These are phyloP conservation scores for Anthophora plumipes DNA, from an alignment of 2,888 invertebrate species.

Conservation along the genomic window DNA sequence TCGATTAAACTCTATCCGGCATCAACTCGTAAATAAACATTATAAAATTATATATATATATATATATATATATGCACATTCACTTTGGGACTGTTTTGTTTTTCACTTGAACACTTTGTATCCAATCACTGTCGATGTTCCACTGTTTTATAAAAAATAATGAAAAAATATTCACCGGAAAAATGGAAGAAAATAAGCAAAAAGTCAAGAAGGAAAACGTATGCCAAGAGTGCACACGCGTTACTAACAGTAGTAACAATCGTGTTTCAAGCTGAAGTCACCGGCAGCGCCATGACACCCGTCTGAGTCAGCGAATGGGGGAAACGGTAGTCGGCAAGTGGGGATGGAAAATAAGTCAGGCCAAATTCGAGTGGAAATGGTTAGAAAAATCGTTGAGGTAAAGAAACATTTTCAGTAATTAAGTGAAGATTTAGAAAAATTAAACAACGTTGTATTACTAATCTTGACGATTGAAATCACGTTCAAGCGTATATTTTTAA, in stretches of 20 bases:
- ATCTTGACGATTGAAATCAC: too few relatives aligned
- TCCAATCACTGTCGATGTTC: conserved; percentile 27
- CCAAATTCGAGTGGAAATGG: conserved; percentile 18
- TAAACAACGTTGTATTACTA: background rate
- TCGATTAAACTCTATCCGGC: conserved; percentile 4
- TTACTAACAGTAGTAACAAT: conserved; percentile 43
- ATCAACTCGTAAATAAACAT: background rate
- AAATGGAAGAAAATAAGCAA: background rate
- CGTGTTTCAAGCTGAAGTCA: conserved; percentile 43
- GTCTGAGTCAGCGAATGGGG: conserved; percentile 39
- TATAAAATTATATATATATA: background rate
- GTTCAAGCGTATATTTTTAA: background rate
- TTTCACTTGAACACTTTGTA: background rate
- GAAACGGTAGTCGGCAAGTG: conserved; percentile 19
- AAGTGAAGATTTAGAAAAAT: background rate
- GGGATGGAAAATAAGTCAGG: conserved; percentile 19
- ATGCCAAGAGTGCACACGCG: conserved; percentile 40
- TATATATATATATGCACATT: background rate
- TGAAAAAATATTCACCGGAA: background rate
- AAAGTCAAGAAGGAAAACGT: background rate
- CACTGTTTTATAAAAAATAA: conserved; percentile 5
- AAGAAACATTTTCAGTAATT: background rate
- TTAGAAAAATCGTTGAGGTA: background rate
- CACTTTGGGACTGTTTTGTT: background rate
- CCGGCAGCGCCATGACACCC: conserved; percentile 46